phyloP scores from a whole-genome alignment of 2,797 vertebrate genomes.

The Danio jaintianensis region DNA sequence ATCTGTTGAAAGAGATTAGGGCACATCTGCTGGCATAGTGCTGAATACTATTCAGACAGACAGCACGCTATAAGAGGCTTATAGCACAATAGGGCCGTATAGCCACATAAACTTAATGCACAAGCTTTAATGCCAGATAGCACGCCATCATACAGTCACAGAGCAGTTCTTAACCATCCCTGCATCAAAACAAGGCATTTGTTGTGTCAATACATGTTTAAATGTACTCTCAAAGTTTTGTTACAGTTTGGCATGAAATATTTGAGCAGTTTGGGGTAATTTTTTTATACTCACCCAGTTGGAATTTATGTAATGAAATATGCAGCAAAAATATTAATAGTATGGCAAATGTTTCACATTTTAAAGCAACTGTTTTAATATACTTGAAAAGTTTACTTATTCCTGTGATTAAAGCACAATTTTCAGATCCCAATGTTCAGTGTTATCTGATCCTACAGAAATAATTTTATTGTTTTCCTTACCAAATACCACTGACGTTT shows the following conservation, averaged over 20 bases:
- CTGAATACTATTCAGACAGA: slow-evolving; percentile 69
- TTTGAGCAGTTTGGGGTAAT: not conserved
- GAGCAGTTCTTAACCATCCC: not conserved
- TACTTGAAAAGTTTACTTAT: too few species aligned
- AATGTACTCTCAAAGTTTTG: not conserved
- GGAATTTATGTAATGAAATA: not conserved
- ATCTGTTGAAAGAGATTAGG: slow-evolving; percentile 53
- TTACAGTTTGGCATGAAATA: not conserved
- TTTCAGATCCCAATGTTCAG: too few species aligned
- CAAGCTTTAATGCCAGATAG: slow-evolving; percentile 9
- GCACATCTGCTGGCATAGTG: slow-evolving; percentile 73
- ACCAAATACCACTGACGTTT: not conserved
- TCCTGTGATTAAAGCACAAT: too few species aligned
- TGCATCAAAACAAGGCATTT: not conserved
- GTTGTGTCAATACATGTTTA: not conserved
- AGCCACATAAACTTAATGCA: slow-evolving; percentile 68
- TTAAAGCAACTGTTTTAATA: not conserved
- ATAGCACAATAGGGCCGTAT: slow-evolving; percentile 76
- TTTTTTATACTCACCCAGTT: not conserved
- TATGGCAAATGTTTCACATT: not conserved
- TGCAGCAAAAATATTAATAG: not conserved
- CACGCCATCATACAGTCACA: slow-evolving; percentile 7
- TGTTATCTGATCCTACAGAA: not conserved
- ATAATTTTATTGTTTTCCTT: not conserved
- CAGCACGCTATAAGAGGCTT: slow-evolving; percentile 76